phyloP scores from a whole-genome alignment of 2,113 vertebrate species.

The Meles meles region DNA sequence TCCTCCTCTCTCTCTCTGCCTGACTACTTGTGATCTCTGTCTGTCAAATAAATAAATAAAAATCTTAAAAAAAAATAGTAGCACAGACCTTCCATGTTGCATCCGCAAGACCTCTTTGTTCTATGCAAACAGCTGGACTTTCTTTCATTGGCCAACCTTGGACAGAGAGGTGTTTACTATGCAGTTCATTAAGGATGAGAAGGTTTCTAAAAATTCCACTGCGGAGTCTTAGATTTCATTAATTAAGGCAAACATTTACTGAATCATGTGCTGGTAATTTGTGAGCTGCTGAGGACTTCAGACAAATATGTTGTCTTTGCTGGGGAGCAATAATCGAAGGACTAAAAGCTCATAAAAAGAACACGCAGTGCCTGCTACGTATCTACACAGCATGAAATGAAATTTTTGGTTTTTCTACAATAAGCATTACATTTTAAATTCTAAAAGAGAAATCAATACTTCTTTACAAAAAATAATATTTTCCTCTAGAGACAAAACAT shows the following conservation, averaged over 20 bases:
- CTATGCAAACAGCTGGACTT: neutral
- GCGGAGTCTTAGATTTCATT: constrained; percentile 1
- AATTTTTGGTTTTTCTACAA: neutral
- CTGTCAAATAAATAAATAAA: too few relatives aligned
- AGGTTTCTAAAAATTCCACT: neutral
- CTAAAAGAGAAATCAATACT: constrained; percentile 1
- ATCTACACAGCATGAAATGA: neutral
- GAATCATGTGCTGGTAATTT: neutral
- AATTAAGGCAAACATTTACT: constrained; percentile 26
- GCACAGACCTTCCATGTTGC: neutral
- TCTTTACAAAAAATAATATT: neutral
- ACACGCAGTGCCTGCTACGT: neutral
- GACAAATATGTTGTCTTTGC: neutral
- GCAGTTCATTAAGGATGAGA: constrained; percentile 2
- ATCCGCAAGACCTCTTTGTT: neutral
- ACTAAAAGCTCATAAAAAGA: constrained; percentile 19
- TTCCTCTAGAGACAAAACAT: neutral
- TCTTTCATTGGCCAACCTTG: neutral
- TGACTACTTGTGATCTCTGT: too few relatives aligned
- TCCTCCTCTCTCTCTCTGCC: too few relatives aligned
- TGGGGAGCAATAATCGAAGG: neutral
- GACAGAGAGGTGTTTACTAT: constrained; percentile 13
- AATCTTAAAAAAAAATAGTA: neutral
- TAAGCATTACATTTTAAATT: constrained; percentile 23
- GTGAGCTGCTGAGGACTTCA: neutral